Conservation (phyloP, 1,140 invertebrate species). For the Neuroterus valhalla region DNA sequence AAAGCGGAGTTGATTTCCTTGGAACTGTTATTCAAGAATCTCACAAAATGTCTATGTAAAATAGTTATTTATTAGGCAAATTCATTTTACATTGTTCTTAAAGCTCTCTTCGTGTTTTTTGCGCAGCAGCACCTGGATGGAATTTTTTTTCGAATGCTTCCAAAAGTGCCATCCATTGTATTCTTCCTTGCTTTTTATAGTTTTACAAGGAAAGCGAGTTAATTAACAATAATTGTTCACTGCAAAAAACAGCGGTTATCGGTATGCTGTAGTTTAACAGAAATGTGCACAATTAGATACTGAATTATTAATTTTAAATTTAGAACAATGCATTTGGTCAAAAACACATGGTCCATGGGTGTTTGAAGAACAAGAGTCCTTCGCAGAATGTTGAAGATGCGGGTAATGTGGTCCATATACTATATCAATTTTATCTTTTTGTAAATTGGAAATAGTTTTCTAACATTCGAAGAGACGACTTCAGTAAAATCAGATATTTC, state of each 20-base stretch:
- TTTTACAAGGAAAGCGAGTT: background rate
- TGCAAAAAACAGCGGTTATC: background rate
- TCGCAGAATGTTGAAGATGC: too few species aligned
- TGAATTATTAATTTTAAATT: too few species aligned
- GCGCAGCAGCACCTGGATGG: too few species aligned
- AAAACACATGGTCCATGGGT: too few species aligned
- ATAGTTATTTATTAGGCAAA: background rate
- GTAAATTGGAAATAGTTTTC: too few species aligned
- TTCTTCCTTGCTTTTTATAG: background rate
- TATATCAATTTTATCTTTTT: too few species aligned
- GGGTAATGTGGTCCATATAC: too few species aligned
- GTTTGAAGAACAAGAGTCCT: too few species aligned
- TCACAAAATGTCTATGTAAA: conserved; percentile 2
- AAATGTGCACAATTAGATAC: background rate
- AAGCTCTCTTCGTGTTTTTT: background rate
- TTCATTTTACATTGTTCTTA: background rate
- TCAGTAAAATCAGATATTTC: too few species aligned
- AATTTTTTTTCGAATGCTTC: background rate
- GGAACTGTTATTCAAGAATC: background rate
- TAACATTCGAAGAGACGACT: too few species aligned
- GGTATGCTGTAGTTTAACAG: background rate
- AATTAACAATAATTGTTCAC: background rate
- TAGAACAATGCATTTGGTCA: too few species aligned
- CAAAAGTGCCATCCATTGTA: background rate
- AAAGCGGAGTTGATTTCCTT: background rate